Evolutionary conservation across 2,888 invertebrate species (phyloP), one percentile per base, ranked within the genome.

Genomic region (Leucophenga montana): DNA sequence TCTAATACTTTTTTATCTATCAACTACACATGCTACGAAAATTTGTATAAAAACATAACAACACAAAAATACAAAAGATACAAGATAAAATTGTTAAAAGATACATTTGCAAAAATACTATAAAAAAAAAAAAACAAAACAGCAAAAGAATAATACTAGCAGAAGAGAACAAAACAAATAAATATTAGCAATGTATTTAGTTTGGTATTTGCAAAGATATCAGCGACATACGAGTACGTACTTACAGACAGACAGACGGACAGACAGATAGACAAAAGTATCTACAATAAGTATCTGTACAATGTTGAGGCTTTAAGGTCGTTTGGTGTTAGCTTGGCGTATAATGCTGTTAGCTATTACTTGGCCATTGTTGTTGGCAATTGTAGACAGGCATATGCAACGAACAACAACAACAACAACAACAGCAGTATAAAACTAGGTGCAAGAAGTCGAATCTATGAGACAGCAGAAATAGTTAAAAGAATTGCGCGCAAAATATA

Each of bases 371-470:
- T 27, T 33, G 59, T 59, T 31, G 59, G 50, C 50, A 11, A 50
- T 46, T 46, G 46, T n/a, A 44, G 18, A 16, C 22, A 11, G 13
- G 9, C 56, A n/a, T 46, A 44, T 62, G 61, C 61, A 22, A 27
- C 27, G 3, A 62, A 44, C 46, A n/a, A 46, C 46, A 46, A 46
- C 46, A 46, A 46, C 46, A 46, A 6, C 46, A 46, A 11, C 13
- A 57, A 33, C 33, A 59, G n/a, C n/a, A n/a, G n/a, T 16, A n/a
- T 2, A 64, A 64, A 57, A 57, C 14, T 64, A 64, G 62, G 48
- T 64, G 62, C 62, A 48, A 64, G 62, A 48, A 64, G 44, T 64
- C 62, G 48, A 64, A 44, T 64, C 46, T 46, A 59, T n/a, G 11
- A 33, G 13, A n/a, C n/a, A n/a, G 50, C 6, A 18, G 1, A 50